Evolutionary conservation across 2,797 vertebrate species (phyloP).

Genomic region (Thunnus albacares): DNA sequence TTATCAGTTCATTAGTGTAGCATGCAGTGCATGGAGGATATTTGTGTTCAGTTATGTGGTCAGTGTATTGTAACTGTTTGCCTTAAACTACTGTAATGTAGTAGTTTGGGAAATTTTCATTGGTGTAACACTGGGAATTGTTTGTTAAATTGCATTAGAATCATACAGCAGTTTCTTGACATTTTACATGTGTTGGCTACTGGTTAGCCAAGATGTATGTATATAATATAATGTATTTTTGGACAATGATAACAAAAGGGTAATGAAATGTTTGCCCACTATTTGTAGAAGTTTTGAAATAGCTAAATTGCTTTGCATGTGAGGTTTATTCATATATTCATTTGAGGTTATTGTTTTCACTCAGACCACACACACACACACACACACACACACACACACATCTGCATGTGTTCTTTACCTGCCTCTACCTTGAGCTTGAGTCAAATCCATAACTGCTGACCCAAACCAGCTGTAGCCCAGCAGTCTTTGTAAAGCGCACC

Average conservation of each 20-base stretch:
- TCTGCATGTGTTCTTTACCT: neutral
- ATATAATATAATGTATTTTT: neutral
- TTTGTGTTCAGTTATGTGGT: neutral
- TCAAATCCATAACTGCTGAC: neutral
- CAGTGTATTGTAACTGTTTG: neutral
- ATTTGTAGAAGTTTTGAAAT: neutral
- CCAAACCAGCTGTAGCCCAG: no score
- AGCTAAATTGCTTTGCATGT: neutral
- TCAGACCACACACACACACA: no score
- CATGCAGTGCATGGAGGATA: neutral
- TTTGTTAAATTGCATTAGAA: neutral
- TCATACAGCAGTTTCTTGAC: neutral
- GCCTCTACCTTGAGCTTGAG: no score
- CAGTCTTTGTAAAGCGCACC: neutral
- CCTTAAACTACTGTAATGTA: neutral
- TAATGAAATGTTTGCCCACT: neutral
- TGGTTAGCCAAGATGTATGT: neutral
- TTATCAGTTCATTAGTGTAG: conserved; percentile 4
- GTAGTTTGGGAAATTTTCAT: neutral
- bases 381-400: no score
- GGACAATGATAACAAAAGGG: neutral
- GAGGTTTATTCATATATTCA: neutral
- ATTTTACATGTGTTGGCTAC: neutral
- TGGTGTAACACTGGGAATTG: neutral
- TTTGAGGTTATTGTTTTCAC: neutral